Evolutionary conservation across 2,797 vertebrate species (phyloP), one percentile per base, ranked within the genome.

Genomic region (Hapalemur alaotrensis): DNA sequence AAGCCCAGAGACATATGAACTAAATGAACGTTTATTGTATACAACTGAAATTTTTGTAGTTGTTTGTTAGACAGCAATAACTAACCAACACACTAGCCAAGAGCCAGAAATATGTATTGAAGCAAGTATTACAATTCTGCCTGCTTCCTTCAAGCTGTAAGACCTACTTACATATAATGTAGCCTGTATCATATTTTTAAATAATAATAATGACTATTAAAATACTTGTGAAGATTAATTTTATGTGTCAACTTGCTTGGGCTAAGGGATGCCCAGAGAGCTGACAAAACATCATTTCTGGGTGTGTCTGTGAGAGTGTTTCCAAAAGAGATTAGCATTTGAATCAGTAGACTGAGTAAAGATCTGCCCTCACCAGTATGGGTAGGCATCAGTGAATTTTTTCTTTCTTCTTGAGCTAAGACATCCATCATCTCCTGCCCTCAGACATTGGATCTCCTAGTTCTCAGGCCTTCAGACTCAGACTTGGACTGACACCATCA

Each of bases 11-110:
- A 63, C 11, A 76, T 13, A 20, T 52, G 46, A 76, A 38, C 28
- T 80, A 92, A 86, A 67, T 69, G 82, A 84, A 54, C 72, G 25
- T 2, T 95, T 59, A 35, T 10, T 25, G 1, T 57, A 38, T 46
- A 72, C 32, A 95, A 95, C n/a, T 92, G 54, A 81, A 67, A 48
- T 69, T 63, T 95, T 81, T 50, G 41, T 41, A 83, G 57, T 73
- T 94, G 28, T 81, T 67, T 38, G 4, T 89, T 72, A 82, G 14
- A 23, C 1, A 57, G 30, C 38, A 78, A 69, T 50, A 48, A 30
- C 52, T 90, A 93, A 85, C 59, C 35, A 83, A 48, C 15, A 52
- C 4, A 73, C 46, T 43, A 93, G 13, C 43, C 28, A 89, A 85
- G 70, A 87, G 14, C n/a, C 86, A 76, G 22, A 89, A 95, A 54